Base-by-base conservation (phyloP, 2,888 invertebrate genomes). In the Glaucopsyche alexis region DNA sequence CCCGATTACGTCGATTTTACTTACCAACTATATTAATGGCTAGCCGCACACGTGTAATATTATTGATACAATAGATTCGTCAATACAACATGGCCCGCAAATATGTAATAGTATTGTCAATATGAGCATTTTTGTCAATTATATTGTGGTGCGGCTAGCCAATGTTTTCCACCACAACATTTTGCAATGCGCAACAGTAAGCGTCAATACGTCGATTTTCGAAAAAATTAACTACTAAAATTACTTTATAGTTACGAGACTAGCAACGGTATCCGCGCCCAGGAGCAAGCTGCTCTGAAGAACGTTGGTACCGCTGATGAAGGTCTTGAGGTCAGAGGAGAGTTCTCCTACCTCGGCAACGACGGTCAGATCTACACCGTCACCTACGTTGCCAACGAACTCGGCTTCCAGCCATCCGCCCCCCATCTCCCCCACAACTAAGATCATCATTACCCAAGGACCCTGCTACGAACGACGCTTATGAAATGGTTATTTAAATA, bases 361-460 rank as follows among this genome's bases (percentile, higher is more conserved):
- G 60, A 60, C 29, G 29, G 29, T 7, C 60, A 13, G 13, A 38
- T 16, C 60, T 60, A 60, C 60, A 60, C 60, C 60, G 60, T 60
- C 13, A 60, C 60, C 13, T 60, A 60, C 29, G 7, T 60, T 29
- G 60, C 60, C 60, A 60, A 60, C 60, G 60, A 60, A 29, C 29
- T 60, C 29, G 60, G 60, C 60, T 60, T 60, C 60, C 60, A 60
- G 60, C 60, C 60, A 13, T 60, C 60, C 9, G 60, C 60, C 29
- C 60, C 60, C 60, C 60, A 60, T 29, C 60, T 60, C 13, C 60
- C 60, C 29, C 60, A 60, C 60, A 60, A 60, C 60, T 60, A 60
- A 38, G 29, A 38, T 13, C 42, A 42, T 13, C 29, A 19, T 29
- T 29, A 29, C 29, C 60, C 60, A 19, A 52, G 7, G 8, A 52